Evolutionary conservation across 2,797 vertebrate genomes (phyloP).

Genomic region (Notolepis coatsorum): DNA sequence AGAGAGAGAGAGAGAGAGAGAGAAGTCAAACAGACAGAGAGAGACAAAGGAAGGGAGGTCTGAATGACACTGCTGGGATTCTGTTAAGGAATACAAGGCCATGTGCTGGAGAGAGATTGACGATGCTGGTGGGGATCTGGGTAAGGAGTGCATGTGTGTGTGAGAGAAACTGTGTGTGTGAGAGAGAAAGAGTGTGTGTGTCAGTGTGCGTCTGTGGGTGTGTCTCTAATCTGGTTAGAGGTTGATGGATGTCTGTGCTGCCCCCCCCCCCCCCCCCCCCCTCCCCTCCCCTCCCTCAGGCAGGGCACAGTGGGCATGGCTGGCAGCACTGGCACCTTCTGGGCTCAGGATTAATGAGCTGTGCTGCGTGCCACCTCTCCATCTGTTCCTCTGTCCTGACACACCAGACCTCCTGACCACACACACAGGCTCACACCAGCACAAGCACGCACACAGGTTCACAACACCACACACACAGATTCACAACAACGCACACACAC

Average conservation of each 20-base stretch:
- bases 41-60: background rate
- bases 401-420: slow-evolving; percentile 7
- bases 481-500: no score
- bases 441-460: slow-evolving; percentile 1
- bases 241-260: background rate
- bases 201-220: background rate
- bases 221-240: background rate
- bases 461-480: background rate
- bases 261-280: background rate
- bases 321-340: background rate
- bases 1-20: background rate
- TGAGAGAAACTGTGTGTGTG: no score
- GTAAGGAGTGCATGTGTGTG: background rate
- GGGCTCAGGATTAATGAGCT: slow-evolving; percentile 25
- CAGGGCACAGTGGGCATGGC: background rate
- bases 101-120: slow-evolving; percentile 4
- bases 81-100: background rate
- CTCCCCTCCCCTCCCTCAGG: no score
- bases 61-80: background rate
- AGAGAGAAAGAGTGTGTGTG: background rate
- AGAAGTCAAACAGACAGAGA: no score
- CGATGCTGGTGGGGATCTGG: no score
- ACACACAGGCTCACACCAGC: slow-evolving; percentile 4
- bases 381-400: slow-evolving; percentile 28
- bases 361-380: slow-evolving; percentile 30